Conservation (phyloP, 1,140 invertebrate genomes). For the Pseudomyrmex cubaensis region DNA sequence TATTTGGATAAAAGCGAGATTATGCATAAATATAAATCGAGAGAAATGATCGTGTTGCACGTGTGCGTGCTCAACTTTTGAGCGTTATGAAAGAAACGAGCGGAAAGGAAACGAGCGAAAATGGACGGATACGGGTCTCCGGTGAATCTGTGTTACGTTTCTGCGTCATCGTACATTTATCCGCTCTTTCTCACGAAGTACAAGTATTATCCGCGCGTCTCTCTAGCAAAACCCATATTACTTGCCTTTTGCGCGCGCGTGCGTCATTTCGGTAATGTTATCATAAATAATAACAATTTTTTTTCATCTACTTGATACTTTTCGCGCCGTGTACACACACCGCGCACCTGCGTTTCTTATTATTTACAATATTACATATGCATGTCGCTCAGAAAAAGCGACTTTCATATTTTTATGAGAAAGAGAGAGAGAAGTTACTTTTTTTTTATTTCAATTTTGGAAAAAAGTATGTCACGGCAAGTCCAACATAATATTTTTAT, state of each 20-base stretch:
- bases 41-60: constrained; percentile 29
- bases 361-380: background rate
- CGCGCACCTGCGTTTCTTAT: constrained; percentile 3
- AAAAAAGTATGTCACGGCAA: too few relatives aligned
- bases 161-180: constrained; percentile 38
- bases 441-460: too few relatives aligned
- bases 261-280: constrained; percentile 10
- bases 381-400: too few relatives aligned
- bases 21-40: constrained; percentile 28
- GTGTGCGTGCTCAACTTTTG: constrained; percentile 20
- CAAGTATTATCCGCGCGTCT: constrained; percentile 13
- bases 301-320: constrained; percentile 14
- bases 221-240: background rate
- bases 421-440: too few relatives aligned
- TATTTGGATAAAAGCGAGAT: constrained; percentile 36
- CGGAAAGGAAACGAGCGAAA: background rate
- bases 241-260: background rate
- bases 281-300: constrained; percentile 36
- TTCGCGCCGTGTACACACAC: background rate
- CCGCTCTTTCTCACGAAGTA: constrained; percentile 28
- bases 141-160: constrained; percentile 28
- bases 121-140: constrained; percentile 11
- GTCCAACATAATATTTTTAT: too few relatives aligned
- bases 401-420: too few relatives aligned
- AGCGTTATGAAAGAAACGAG: background rate